Evolutionary conservation across 1,140 invertebrate genomes (phyloP).

Genomic region (Drosophila equinoxialis): DNA sequence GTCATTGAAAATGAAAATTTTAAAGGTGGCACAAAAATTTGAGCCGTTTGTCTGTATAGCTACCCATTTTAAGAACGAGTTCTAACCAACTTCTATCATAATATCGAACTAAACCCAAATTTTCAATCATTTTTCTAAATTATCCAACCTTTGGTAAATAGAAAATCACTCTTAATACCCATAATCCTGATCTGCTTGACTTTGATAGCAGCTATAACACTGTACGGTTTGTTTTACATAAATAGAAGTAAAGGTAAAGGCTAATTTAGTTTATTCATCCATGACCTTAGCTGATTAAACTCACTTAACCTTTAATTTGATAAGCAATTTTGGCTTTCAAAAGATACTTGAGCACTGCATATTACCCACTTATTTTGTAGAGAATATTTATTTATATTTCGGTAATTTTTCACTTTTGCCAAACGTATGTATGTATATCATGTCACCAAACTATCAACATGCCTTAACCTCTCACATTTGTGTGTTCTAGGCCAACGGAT

Average conservation of each 20-base stretch:
- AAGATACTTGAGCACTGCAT: not conserved
- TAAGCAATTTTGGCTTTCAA: not conserved
- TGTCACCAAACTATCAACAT: conserved; percentile 13
- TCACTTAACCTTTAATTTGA: not conserved
- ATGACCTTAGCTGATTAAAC: not conserved
- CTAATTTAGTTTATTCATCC: not conserved
- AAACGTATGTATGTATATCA: not conserved
- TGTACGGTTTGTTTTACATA: no score
- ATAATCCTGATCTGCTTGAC: no score
- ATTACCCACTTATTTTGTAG: not conserved
- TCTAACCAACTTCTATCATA: no score
- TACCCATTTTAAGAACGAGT: no score
- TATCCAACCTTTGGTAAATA: no score
- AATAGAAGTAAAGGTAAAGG: not conserved
- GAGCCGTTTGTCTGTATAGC: no score
- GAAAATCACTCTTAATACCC: no score
- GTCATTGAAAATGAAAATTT: no score
- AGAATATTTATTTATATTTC: not conserved
- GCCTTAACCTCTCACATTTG: not conserved
- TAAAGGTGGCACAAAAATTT: no score
- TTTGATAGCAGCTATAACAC: no score
- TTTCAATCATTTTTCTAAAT: no score
- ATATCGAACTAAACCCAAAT: no score
- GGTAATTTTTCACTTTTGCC: not conserved
- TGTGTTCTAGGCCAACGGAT: conserved; percentile 12